These are phyloP conservation scores for Eristalis tenax DNA, from an alignment of 2,888 invertebrate genomes.

Conservation along the genomic window DNA sequence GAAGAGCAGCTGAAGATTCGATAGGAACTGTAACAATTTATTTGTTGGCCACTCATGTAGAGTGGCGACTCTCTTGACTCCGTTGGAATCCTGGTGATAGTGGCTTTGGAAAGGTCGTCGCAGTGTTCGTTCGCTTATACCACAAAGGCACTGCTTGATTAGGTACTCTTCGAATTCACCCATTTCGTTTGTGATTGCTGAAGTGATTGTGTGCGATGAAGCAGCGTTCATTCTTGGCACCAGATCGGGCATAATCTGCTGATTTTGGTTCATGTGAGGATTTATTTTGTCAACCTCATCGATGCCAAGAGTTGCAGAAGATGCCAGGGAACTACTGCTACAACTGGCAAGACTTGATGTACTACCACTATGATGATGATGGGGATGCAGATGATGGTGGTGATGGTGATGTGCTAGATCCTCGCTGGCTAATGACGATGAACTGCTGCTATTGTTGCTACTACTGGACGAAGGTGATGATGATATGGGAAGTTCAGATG, in stretches of 20 bases:
- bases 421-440: constrained; percentile 53
- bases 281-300: constrained; percentile 78
- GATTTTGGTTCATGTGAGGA: constrained; percentile 35
- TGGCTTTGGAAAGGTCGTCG: constrained; percentile 87
- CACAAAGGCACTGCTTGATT: constrained; percentile 90
- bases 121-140: constrained; percentile 87
- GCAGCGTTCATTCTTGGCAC: constrained; percentile 72
- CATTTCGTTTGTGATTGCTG: constrained; percentile 77
- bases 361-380: constrained; percentile 51
- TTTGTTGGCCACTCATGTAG: constrained; percentile 86
- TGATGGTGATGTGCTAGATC: constrained; percentile 56
- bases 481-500: constrained; percentile 62
- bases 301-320: constrained; percentile 52
- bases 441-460: constrained; percentile 53
- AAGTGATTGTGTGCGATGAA: constrained; percentile 46
- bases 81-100: constrained; percentile 81
- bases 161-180: constrained; percentile 82
- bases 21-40: constrained; percentile 89
- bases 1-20: constrained; percentile 91
- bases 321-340: constrained; percentile 55
- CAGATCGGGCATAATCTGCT: constrained; percentile 75
- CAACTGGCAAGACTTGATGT: constrained; percentile 63
- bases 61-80: constrained; percentile 82
- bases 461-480: constrained; percentile 63
- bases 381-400: constrained; percentile 54